A percentile compares a stretch with the other conserved stretches of the same genome.
Evolutionary conservation across 2,888 invertebrate genomes (phyloP).

Genomic region (Caprella mutica): DNA sequence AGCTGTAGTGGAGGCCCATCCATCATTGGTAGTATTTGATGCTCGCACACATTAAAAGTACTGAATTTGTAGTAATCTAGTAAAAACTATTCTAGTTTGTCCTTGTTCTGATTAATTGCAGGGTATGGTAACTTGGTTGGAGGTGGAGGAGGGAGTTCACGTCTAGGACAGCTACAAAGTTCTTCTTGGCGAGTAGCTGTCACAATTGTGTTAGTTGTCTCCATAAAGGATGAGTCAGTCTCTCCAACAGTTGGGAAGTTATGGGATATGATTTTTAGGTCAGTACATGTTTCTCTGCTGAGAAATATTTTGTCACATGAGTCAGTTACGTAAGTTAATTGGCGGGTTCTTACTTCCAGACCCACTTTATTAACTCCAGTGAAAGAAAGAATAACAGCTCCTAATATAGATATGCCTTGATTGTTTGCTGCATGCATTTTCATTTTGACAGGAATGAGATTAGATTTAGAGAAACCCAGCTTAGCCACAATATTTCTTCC

Average conservation of each 20-base stretch:
- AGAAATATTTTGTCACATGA: slow-evolving; percentile 13
- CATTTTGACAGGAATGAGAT: slow-evolving; percentile 6
- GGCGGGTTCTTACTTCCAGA: neutral
- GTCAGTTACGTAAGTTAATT: slow-evolving; percentile 8
- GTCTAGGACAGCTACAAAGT: neutral
- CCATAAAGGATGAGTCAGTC: too few relatives aligned
- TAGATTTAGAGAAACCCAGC: neutral
- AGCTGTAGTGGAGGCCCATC: neutral
- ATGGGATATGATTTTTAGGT: slow-evolving; percentile 12
- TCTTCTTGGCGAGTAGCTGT: neutral
- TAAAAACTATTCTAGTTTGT: slow-evolving; percentile 7
- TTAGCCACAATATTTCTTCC: neutral
- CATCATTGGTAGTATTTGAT: neutral
- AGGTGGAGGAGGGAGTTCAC: slow-evolving; percentile 8
- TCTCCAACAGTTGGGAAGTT: slow-evolving; percentile 17
- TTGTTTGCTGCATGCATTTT: slow-evolving; percentile 10
- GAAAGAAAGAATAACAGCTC: neutral
- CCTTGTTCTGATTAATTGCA: slow-evolving; percentile 10
- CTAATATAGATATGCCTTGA: neutral
- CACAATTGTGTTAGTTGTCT: neutral
- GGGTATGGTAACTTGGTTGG: slow-evolving; percentile 7
- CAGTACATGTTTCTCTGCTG: slow-evolving; percentile 7
- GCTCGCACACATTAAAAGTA: slow-evolving; percentile 12
- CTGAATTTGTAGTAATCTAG: slow-evolving; percentile 3
- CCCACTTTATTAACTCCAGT: slow-evolving; percentile 5